Percentiles rank a stretch among this genome's conserved stretches.
phyloP scores from a whole-genome alignment of 2,113 vertebrate genomes.

The Tilapia sparmanii region DNA sequence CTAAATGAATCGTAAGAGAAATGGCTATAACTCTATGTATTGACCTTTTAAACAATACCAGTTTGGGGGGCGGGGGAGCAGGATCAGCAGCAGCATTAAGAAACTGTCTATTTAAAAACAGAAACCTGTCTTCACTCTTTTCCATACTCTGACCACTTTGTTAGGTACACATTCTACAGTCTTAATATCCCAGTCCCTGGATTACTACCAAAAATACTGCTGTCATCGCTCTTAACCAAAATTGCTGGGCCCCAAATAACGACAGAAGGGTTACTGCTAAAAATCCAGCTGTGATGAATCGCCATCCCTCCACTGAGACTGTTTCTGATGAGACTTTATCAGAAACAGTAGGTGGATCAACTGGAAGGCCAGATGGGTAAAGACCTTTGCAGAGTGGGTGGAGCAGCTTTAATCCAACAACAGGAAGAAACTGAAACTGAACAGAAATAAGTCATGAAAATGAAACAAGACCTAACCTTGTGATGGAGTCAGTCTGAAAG shows the following conservation, averaged over 20 bases:
- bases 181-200: not conserved
- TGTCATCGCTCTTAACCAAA: not conserved
- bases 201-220: not conserved
- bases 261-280: not conserved
- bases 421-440: not conserved
- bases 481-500: not conserved
- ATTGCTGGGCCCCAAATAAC: not conserved
- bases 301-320: not conserved
- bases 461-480: not conserved
- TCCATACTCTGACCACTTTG: not conserved
- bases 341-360: not conserved
- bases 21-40: not conserved
- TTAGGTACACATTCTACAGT: accelerated
- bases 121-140: not conserved
- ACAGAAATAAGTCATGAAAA: not conserved
- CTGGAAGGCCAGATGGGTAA: not conserved
- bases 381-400: not conserved
- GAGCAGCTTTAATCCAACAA: not conserved
- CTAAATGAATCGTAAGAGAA: not conserved
- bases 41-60: not conserved
- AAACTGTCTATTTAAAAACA: not conserved
- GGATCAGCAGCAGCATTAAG: not conserved
- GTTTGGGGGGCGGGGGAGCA: accelerated
- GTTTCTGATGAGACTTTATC: not conserved
- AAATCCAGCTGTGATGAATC: not conserved